Percentiles rank a stretch among this genome's conserved stretches.
Evolutionary conservation across 2,888 invertebrate genomes (phyloP).

Genomic region (Polyommatus icarus): DNA sequence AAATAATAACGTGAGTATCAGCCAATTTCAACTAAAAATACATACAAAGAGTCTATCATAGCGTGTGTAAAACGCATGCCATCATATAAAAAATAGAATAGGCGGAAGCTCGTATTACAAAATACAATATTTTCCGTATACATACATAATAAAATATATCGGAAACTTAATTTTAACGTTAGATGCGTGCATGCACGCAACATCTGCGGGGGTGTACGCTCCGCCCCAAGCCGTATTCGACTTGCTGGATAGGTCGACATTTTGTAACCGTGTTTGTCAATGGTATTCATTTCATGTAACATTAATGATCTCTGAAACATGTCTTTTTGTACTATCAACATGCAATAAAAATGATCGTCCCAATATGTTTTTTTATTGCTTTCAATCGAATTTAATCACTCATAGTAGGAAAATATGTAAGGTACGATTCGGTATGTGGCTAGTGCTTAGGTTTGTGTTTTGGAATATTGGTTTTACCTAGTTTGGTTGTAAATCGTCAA

Average conservation of each 20-base stretch:
- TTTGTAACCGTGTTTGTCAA: slow-evolving; percentile 25
- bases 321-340: slow-evolving; percentile 12
- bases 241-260: slow-evolving; percentile 26
- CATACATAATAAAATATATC: background rate
- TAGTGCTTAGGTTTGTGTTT: slow-evolving; percentile 30
- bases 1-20: background rate
- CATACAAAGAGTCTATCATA: background rate
- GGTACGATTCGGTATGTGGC: slow-evolving; percentile 21
- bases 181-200: slow-evolving; percentile 2
- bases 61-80: background rate
- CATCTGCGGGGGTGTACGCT: background rate
- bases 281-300: slow-evolving; percentile 25
- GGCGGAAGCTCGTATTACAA: background rate
- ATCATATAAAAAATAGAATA: background rate
- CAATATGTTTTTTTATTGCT: slow-evolving; percentile 17
- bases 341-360: slow-evolving; percentile 28
- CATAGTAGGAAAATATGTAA: background rate
- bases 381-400: slow-evolving; percentile 26
- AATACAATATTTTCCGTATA: background rate
- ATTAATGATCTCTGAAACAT: slow-evolving; percentile 29
- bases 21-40: background rate
- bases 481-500: background rate
- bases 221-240: slow-evolving; percentile 11
- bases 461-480: slow-evolving; percentile 19
- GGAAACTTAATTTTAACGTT: background rate